A percentile compares a stretch with the other conserved stretches of the same genome.
phyloP scores from a whole-genome alignment of 2,797 vertebrate genomes.

The Anniella stebbinsi region DNA sequence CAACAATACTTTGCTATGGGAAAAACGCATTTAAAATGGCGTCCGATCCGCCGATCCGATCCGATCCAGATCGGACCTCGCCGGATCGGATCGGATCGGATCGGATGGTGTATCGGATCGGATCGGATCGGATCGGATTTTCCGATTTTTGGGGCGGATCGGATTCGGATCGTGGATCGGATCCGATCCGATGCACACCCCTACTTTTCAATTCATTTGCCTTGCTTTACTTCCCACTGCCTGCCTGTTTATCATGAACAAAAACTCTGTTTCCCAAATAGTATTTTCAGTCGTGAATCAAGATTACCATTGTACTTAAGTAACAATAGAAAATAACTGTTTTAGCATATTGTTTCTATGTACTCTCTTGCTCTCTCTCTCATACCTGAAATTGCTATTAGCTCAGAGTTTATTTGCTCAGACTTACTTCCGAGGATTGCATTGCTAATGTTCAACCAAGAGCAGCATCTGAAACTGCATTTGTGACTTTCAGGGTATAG shows the following conservation, averaged over 20 bases:
- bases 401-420: background rate
- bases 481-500: background rate
- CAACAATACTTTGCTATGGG: no score
- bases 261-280: constrained; percentile 7
- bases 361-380: background rate
- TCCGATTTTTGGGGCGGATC: no score
- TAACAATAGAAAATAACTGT: background rate
- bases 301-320: constrained; percentile 1
- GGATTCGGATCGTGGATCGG: no score
- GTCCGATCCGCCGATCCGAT: no score
- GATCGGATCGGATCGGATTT: no score
- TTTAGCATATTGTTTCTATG: background rate
- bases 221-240: background rate
- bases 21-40: no score
- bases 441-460: background rate
- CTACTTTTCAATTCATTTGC: constrained; percentile 37
- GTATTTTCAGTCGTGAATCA: background rate
- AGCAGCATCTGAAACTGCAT: background rate
- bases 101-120: no score
- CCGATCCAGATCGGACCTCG: no score
- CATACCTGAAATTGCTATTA: background rate
- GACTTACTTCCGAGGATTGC: background rate
- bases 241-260: background rate
- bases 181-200: no score
- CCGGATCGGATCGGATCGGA: no score